Evolutionary conservation across 2,888 invertebrate species (phyloP), one percentile per base, ranked within the genome.

Genomic region (Tenthredo distinguenda): DNA sequence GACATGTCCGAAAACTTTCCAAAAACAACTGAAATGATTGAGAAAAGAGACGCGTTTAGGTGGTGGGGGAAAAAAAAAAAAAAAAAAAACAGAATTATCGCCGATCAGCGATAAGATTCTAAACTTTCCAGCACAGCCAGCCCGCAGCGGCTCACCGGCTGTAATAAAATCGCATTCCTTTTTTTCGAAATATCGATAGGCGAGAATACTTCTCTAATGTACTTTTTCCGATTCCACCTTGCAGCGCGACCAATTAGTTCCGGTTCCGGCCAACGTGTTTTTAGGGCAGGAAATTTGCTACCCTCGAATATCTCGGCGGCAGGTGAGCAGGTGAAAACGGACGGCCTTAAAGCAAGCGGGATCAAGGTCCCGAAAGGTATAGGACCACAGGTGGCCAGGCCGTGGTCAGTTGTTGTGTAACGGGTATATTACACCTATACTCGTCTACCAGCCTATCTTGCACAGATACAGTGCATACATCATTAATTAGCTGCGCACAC

Each of bases 281-380:
- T 72, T 34, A 18, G 40, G n/a, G 40, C 9, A 18, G 31, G 9
- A 74, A 74, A 43, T 74, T 74, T 26, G 40, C 77, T 34, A 55
- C 34, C 47, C 77, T 9, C 9, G 55, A 77, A 55, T 77, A 55
- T 55, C 77, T 77, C n/a, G 18, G 55, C 43, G 40, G 43, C 76
- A 76, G 76, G 76, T 76, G 76, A 76, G 77, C 77, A 77, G 77
- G 77, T 77, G 77, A 34, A 77, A 77, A 77, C 15, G 31, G 55
- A 55, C 55, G 55, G 18, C 77, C 50, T 50, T n/a, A 34, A 55
- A 34, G 34, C 50, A 77, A 55, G 55, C 40, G 34, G 77, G 77
- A 77, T 50, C 77, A 77, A 55, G 77, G 77, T 77, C 77, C 77
- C 34, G 15, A 31, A 34, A 77, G 26, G 72, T n/a, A 21, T 37